Evolutionary conservation across 1,140 invertebrate species (phyloP), one percentile per base, ranked within the genome.

Genomic region (Telenomus remus): DNA sequence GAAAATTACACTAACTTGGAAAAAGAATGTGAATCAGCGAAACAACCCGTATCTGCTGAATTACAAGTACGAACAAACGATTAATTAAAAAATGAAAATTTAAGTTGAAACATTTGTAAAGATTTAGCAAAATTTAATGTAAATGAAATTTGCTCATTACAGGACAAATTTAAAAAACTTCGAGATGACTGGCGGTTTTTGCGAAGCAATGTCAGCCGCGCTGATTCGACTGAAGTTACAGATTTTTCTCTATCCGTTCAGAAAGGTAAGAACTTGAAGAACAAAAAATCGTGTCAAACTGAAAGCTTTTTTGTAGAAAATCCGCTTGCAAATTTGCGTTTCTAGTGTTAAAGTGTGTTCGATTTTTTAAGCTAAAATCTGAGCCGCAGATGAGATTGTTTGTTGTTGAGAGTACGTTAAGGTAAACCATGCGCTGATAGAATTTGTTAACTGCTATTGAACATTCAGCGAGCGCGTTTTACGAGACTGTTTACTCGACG

Each of bases 1-100:
- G 91, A 92, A 82, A 92, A 93, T 86, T 93, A 91, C 83, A 92
- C 90, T 39, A 92, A 92, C 83, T 83, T 93, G 57, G 92, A 91
- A 70, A 90, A 90, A 74, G 90, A 91, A 66, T 90, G 92, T 74
- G 86, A 88, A 78, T 89, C 86, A 10, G 91, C 90, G 5, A 89
- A 89, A 75, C 91, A 92, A 66, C 86, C 87, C 0, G 89, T 92
- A 34, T 90, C 91, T 14, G 76, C 87, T 0, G 90, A 92, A 80
- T 79, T 93, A 69, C 89, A 91, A 69, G 91, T 90, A 80, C 70
- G 78, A 46, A 66, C 9, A 33, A 10, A 35, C 11, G 4, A 0
- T 42, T 49, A 59, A 39, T 34, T 4, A 19, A 27, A 53, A 37
- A 11, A 43, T 43, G n/a, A 8, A n/a, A n/a, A n/a, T n/a, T n/a